phyloP scores from a whole-genome alignment of 2,113 vertebrate species.

The Dipodomys ordii region DNA sequence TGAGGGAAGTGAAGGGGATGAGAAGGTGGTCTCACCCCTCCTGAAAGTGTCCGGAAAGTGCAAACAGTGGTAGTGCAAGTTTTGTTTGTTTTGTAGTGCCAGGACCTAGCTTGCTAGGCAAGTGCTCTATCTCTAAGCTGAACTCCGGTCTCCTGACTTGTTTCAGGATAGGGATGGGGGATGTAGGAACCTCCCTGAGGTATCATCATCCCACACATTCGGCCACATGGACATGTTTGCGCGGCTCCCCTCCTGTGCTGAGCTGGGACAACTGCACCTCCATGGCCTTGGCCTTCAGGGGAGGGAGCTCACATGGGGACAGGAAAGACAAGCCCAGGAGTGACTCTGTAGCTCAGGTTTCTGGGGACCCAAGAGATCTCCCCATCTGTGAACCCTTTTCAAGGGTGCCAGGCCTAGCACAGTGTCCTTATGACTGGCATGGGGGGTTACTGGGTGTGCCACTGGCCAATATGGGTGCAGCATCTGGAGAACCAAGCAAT shows the following conservation, averaged over 20 bases:
- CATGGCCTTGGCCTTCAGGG: neutral
- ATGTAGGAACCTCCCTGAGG: neutral
- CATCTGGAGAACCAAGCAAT: accelerated
- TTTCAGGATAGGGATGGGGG: neutral
- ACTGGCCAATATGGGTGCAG: neutral
- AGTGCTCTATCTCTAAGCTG: neutral
- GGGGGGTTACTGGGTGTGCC: too few relatives aligned
- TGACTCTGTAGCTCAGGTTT: neutral
- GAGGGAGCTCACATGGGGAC: neutral
- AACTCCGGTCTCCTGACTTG: too few relatives aligned
- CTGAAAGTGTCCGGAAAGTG: neutral
- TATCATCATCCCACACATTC: neutral
- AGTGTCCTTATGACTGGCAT: too few relatives aligned
- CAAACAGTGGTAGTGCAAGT: neutral
- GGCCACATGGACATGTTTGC: neutral
- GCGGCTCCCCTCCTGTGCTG: neutral
- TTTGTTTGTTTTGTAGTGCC: neutral
- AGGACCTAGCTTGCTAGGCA: neutral
- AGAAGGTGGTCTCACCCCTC: neutral
- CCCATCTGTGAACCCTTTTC: neutral
- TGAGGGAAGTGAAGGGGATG: neutral
- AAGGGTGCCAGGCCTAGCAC: too few relatives aligned
- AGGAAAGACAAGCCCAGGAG: neutral
- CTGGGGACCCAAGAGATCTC: neutral
- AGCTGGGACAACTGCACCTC: too few relatives aligned